A percentile compares a stretch with the other conserved stretches of the same genome.
These are phyloP conservation scores for Cydia strobilella DNA, from an alignment of 1,140 invertebrate species.

Conservation along the genomic window DNA sequence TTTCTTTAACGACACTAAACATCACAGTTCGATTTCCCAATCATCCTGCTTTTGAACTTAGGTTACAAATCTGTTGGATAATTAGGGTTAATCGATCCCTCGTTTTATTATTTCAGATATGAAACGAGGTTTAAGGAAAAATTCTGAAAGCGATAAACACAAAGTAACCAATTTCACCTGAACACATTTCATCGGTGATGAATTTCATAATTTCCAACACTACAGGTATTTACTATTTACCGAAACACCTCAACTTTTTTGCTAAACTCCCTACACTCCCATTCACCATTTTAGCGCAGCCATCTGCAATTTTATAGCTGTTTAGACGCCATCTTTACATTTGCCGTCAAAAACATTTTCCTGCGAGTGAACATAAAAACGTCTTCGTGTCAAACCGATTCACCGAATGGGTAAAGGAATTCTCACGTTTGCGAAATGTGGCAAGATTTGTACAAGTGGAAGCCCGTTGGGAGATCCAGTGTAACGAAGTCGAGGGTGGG, in stretches of 20 bases:
- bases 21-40: too few relatives aligned
- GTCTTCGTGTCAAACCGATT: slow-evolving; percentile 46
- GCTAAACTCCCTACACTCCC: slow-evolving; percentile 11
- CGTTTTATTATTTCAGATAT: too few relatives aligned
- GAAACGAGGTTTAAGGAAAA: too few relatives aligned
- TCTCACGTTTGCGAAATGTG: slow-evolving; percentile 45
- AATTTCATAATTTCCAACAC: not conserved
- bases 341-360: slow-evolving; percentile 39
- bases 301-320: slow-evolving; percentile 24
- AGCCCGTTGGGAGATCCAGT: slow-evolving; percentile 39
- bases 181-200: not conserved
- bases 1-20: too few relatives aligned
- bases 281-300: not conserved
- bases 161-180: not conserved
- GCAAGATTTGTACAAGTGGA: slow-evolving; percentile 51
- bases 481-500: slow-evolving; percentile 46
- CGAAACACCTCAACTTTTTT: not conserved
- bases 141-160: not conserved
- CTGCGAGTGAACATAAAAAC: slow-evolving; percentile 49
- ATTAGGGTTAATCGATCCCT: too few relatives aligned
- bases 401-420: slow-evolving; percentile 45
- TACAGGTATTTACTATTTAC: not conserved
- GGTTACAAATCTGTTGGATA: too few relatives aligned
- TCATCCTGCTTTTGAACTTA: too few relatives aligned
- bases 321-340: slow-evolving; percentile 27